Evolutionary conservation across 92 coral and sea anemone species (phyloP).

Genomic region (Paragorgia papillata): DNA sequence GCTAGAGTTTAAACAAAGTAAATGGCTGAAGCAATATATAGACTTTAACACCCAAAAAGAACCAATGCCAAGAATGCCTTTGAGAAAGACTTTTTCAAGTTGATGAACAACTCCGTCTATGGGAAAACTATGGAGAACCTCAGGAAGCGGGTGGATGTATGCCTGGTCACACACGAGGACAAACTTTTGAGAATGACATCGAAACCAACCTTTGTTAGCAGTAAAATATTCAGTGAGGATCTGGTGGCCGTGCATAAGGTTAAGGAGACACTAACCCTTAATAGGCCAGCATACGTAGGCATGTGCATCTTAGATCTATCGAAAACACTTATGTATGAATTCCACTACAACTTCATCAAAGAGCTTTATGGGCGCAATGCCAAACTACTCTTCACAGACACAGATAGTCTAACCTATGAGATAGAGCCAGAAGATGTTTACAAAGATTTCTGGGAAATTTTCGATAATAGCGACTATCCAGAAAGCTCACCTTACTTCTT

Average conservation of each 20-base stretch:
- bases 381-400: constrained; percentile 1
- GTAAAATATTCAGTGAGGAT: constrained; percentile 32
- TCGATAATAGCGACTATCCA: no score
- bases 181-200: constrained; percentile 1
- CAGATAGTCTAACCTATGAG: not conserved
- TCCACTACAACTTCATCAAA: constrained; percentile 4
- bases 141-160: constrained; percentile 21
- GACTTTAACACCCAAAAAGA: constrained; percentile 39
- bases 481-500: no score
- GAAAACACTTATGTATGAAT: constrained; percentile 29
- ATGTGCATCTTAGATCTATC: constrained; percentile 34
- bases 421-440: not conserved
- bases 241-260: constrained; percentile 33
- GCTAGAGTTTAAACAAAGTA: no score
- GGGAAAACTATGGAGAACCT: constrained; percentile 40
- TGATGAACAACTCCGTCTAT: constrained; percentile 9
- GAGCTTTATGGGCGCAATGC: not conserved
- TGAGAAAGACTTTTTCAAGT: constrained; percentile 26
- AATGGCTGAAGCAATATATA: not conserved
- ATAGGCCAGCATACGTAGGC: constrained; percentile 27
- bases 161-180: not conserved
- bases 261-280: constrained; percentile 18
- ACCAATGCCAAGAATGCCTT: not conserved
- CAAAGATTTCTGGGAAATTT: not conserved
- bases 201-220: constrained; percentile 33